Evolutionary conservation across 2,797 vertebrate species (phyloP), one percentile per base, ranked within the genome.

Genomic region (Danio aesculapii): DNA sequence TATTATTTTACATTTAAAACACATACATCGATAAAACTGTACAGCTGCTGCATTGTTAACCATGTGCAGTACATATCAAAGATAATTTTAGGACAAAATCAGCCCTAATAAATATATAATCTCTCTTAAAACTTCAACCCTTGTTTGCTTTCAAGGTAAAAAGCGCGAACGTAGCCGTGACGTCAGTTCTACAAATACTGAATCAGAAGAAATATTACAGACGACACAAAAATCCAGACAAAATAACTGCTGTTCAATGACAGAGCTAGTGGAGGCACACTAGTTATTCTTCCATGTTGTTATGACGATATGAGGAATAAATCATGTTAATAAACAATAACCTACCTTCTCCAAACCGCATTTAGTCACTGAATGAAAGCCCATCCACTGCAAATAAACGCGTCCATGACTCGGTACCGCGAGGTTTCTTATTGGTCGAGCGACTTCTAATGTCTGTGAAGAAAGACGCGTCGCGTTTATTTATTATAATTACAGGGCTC

Each of bases 291-390:
- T 55, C 4, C 5, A 14, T 21, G 41, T 6, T 58, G 44, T 21
- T 46, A 10, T 47, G 8, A 12, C 57, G 8, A 73, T 21, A 58
- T 46, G 8, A 73, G 5, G 5, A 10, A 19, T 8, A 53, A 0
- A 74, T 43, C 1, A 75, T 19, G 47, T 41, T 14, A 30, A 30
- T 52, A 0, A 52, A 75, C 19, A 41, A 43, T 49, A 64, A 53
- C 73, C 59, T 75, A 75, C 73, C 73, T 64, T 52, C n/a, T 10
- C 16, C 59, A 63, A 75, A 63, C 11, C 61, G 16, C 30, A 9
- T 44, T 43, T 9, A 75, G 30, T 41, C 5, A 63, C 46, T 6
- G 59, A 53, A 10, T 50, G 57, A 50, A 75, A 50, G 14, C 55
- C 13, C 30, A 14, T 13, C 30, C 6, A 6, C 73, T 52, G 57